Percentiles rank a stretch among this genome's conserved stretches.
Evolutionary conservation across 2,113 vertebrate genomes (phyloP).

Genomic region (Sylvilagus bachmani): DNA sequence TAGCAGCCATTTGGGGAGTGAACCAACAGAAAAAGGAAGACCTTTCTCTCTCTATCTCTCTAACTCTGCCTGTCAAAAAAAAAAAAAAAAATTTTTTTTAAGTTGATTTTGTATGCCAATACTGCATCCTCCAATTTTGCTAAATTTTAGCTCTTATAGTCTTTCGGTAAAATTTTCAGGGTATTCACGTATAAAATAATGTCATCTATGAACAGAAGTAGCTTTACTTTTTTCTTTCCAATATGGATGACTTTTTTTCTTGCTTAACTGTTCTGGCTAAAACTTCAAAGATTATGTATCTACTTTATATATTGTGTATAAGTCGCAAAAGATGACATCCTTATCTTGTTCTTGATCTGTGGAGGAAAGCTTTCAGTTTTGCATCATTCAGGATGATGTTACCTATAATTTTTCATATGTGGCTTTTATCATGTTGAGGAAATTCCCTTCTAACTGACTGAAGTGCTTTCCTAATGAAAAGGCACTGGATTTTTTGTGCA

Average conservation of each 20-base stretch:
- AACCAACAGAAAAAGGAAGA: too few relatives aligned
- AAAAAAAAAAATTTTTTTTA: too few relatives aligned
- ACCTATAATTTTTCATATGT: not conserved
- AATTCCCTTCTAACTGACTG: constrained; percentile 37
- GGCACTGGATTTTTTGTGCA: not conserved
- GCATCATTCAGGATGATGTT: not conserved
- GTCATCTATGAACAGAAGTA: not conserved
- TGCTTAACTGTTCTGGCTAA: constrained; percentile 12
- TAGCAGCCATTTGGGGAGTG: too few relatives aligned
- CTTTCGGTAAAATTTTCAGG: not conserved
- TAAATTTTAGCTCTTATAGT: not conserved
- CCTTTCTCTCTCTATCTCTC: too few relatives aligned
- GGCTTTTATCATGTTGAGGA: not conserved
- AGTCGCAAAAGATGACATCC: not conserved
- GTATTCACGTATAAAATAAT: not conserved
- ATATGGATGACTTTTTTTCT: not conserved
- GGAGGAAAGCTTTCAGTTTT: not conserved
- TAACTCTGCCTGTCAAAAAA: too few relatives aligned
- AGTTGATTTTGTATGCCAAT: not conserved
- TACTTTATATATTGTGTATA: not conserved
- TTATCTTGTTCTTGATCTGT: not conserved
- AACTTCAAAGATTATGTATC: not conserved
- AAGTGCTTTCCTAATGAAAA: constrained; percentile 2
- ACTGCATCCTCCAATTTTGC: not conserved
- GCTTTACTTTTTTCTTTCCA: constrained; percentile 18